Conservation (phyloP, 1,140 invertebrate species). For the Drosophila albomicans region DNA sequence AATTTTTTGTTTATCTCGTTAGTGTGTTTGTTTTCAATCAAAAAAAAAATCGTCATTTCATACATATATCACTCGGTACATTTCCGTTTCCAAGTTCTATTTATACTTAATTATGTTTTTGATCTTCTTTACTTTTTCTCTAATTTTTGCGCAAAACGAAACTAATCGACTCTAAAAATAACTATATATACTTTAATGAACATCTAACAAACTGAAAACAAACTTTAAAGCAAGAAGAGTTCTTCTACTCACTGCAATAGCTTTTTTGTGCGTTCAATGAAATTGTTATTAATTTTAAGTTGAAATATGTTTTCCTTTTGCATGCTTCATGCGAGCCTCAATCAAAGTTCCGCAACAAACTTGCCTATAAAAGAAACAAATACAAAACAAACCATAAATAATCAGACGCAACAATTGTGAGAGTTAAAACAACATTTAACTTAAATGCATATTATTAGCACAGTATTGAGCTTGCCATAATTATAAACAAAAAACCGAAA, state of each 20-base stretch:
- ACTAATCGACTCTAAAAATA: conserved; percentile 61
- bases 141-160: conserved; percentile 76
- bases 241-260: conserved; percentile 80
- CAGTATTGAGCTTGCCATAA: conserved; percentile 82
- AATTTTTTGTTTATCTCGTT: conserved; percentile 62
- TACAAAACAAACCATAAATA: not conserved
- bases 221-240: conserved; percentile 72
- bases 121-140: conserved; percentile 61
- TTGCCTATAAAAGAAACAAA: conserved; percentile 49
- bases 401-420: conserved; percentile 56
- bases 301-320: conserved; percentile 54
- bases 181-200: conserved; percentile 28
- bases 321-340: conserved; percentile 59
- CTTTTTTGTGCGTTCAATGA: conserved; percentile 48
- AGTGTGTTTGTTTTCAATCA: conserved; percentile 75
- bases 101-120: conserved; percentile 58
- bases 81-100: conserved; percentile 48
- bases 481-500: conserved; percentile 23
- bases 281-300: conserved; percentile 67
- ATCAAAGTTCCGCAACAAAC: conserved; percentile 62
- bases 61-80: conserved; percentile 63
- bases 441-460: conserved; percentile 25
- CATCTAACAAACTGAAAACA: conserved; percentile 52
- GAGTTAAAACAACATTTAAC: conserved; percentile 38
- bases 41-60: conserved; percentile 50